A percentile compares a stretch with the other conserved stretches of the same genome.
Evolutionary conservation across 2,113 vertebrate species (phyloP).

Genomic region (Ptyas mucosa): DNA sequence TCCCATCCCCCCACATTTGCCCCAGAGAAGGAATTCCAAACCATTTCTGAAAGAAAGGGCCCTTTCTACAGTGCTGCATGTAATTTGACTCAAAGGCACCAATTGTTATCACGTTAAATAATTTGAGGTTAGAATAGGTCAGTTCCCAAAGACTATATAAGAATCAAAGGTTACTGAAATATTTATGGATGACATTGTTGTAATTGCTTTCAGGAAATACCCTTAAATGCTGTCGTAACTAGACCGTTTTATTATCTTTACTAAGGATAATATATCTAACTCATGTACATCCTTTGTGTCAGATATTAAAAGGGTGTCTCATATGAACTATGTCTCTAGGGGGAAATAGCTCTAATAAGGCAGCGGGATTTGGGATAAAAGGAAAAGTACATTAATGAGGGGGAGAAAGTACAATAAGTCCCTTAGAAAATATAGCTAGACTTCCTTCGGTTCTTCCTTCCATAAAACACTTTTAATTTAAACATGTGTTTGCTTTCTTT

Average conservation of each 20-base stretch:
- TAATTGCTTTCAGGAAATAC: constrained; percentile 7
- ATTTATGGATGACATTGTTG: background rate
- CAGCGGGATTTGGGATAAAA: constrained; percentile 7
- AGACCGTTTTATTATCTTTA: constrained; percentile 20
- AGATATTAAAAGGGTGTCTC: background rate
- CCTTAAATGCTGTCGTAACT: background rate
- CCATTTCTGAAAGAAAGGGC: background rate
- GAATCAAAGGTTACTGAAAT: constrained; percentile 24
- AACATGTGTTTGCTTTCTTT: constrained; percentile 23
- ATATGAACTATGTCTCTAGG: constrained; percentile 5
- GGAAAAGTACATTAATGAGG: background rate
- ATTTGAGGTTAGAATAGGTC: background rate
- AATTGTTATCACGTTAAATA: background rate
- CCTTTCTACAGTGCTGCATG: background rate
- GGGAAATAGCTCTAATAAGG: constrained; percentile 12
- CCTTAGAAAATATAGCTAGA: background rate
- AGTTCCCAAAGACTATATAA: constrained; percentile 25
- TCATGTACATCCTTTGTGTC: background rate
- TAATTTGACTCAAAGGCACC: background rate
- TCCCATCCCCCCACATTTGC: background rate
- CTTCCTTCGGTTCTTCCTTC: constrained; percentile 18
- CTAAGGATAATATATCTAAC: constrained; percentile 7
- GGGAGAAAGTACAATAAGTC: background rate
- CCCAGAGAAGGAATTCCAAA: background rate
- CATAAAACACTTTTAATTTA: constrained; percentile 31